Conservation (phyloP, 1,140 invertebrate genomes). For the Cotesia typhae region DNA sequence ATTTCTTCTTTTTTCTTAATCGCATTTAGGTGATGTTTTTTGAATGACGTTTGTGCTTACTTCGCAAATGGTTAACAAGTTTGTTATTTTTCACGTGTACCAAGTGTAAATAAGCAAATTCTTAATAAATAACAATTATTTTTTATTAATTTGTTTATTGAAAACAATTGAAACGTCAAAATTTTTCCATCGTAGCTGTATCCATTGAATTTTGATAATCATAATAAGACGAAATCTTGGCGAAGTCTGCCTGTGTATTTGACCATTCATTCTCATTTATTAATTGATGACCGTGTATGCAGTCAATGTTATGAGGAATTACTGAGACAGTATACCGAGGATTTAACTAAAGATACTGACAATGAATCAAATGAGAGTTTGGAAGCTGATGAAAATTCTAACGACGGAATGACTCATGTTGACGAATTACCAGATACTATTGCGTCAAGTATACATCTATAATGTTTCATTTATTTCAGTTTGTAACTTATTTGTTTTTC, state of each 20-base stretch:
- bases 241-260: constrained; percentile 25
- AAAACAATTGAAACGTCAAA: constrained; percentile 17
- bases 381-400: constrained; percentile 25
- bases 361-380: constrained; percentile 24
- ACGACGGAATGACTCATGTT: constrained; percentile 19
- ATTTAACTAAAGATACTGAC: constrained; percentile 8
- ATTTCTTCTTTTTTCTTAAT: too few relatives aligned
- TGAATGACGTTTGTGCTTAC: too few relatives aligned
- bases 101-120: too few relatives aligned
- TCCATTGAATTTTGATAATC: constrained; percentile 28
- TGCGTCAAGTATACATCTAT: too few relatives aligned
- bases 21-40: too few relatives aligned
- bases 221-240: constrained; percentile 21
- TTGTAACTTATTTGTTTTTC: constrained; percentile 6
- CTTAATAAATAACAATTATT: too few relatives aligned
- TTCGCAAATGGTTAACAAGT: too few relatives aligned
- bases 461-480: constrained; percentile 13
- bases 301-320: constrained; percentile 26
- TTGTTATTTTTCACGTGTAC: too few relatives aligned
- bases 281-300: constrained; percentile 26
- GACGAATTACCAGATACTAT: constrained; percentile 19
- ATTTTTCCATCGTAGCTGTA: constrained; percentile 32
- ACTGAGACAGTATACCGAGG: constrained; percentile 22
- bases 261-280: constrained; percentile 25
- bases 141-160: too few relatives aligned